Evolutionary conservation across 2,888 invertebrate species (phyloP).

Genomic region (Phragmatobia fuliginosa): DNA sequence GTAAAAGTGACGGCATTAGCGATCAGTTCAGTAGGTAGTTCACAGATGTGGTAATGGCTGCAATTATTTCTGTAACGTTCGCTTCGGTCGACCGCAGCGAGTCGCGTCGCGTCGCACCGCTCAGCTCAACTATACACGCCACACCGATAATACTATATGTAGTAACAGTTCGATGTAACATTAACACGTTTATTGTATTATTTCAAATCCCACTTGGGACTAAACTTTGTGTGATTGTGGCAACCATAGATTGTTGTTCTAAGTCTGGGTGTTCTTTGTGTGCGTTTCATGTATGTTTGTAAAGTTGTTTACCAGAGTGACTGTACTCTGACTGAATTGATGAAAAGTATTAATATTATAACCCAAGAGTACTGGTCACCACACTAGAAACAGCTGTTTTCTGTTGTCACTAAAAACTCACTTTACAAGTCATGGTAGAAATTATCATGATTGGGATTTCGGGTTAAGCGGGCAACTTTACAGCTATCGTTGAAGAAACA

Average conservation of each 20-base stretch:
- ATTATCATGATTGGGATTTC: background rate
- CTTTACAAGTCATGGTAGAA: background rate
- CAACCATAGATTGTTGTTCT: too few relatives aligned
- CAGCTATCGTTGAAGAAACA: background rate
- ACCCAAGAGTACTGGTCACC: too few relatives aligned
- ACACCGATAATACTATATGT: constrained; percentile 1
- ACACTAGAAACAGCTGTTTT: too few relatives aligned
- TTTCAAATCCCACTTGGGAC: background rate
- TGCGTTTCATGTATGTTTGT: too few relatives aligned
- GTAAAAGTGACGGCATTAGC: background rate
- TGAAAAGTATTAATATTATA: too few relatives aligned
- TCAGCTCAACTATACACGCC: background rate
- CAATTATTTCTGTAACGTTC: constrained; percentile 20
- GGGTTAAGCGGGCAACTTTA: background rate
- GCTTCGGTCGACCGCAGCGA: constrained; percentile 6
- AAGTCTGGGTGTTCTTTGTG: too few relatives aligned
- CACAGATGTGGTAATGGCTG: constrained; percentile 26
- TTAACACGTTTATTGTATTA: too few relatives aligned
- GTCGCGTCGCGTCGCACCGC: background rate
- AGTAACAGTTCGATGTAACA: constrained; percentile 6
- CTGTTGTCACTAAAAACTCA: too few relatives aligned
- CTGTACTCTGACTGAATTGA: too few relatives aligned
- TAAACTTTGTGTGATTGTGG: too few relatives aligned
- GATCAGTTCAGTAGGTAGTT: background rate
- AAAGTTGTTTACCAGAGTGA: too few relatives aligned